These are phyloP conservation scores for Bruchidius siliquastri DNA, from an alignment of 2,888 invertebrate species.

Conservation along the genomic window DNA sequence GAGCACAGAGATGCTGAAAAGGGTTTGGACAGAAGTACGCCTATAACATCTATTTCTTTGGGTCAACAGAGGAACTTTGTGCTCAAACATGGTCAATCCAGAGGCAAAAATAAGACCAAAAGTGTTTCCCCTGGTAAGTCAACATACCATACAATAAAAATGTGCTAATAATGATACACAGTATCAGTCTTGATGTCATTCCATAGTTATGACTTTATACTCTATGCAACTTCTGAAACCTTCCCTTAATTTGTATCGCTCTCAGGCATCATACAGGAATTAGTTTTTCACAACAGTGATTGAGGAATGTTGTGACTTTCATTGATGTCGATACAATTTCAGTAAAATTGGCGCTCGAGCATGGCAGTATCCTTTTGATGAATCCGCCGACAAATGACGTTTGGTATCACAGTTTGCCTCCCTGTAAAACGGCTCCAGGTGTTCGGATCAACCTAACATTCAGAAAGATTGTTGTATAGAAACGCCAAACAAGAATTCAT, in stretches of 20 bases:
- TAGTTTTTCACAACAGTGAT: too few species aligned
- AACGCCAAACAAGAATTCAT: too few species aligned
- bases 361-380: conserved; percentile 66
- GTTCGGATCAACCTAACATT: conserved; percentile 65
- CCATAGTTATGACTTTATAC: too few species aligned
- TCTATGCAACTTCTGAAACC: too few species aligned
- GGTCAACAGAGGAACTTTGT: conserved; percentile 63
- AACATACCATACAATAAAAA: too few species aligned
- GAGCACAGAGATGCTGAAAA: conserved; percentile 68
- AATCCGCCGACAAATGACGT: conserved; percentile 64
- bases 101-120: conserved; percentile 50
- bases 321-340: conserved; percentile 22
- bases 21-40: conserved; percentile 56
- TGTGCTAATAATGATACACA: too few species aligned
- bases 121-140: conserved; percentile 49
- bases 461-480: conserved; percentile 44
- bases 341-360: conserved; percentile 58
- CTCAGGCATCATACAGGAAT: too few species aligned
- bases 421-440: conserved; percentile 52
- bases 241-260: too few species aligned
- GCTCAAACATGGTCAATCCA: conserved; percentile 57
- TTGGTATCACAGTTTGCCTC: conserved; percentile 69
- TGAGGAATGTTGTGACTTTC: too few species aligned
- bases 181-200: too few species aligned
- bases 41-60: conserved; percentile 65